Base-by-base conservation (phyloP, 2,113 vertebrate genomes). In the Gobiocypris rarus region DNA sequence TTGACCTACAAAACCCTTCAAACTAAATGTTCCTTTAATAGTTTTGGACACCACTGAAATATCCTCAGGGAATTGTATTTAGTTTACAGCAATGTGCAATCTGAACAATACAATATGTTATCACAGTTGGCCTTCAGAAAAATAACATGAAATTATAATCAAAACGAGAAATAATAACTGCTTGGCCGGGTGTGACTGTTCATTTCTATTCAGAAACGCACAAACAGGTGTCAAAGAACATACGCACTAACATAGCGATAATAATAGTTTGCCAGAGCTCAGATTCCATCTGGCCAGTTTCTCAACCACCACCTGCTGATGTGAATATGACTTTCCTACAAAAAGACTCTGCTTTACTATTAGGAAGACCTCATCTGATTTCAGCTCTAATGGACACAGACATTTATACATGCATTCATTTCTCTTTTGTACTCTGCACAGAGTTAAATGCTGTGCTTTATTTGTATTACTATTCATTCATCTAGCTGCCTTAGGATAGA, bases 281-380 rank as follows among this genome's bases (percentile, higher is more conserved):
- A 71, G 79, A 71, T 75, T 78, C 80, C 75, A 71, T 82, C 79
- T 85, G 82, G 79, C 79, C 41, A 54, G 45, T 83, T 48, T 58
- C 43, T n/a, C 22, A 50, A 84, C 52, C 48, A 50, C 45, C 74
- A 81, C 65, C 77, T 11, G 52, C 41, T 74, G 75, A 63, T 34
- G 50, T 43, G 19, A 71, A 54, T 8, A 8, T 63, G 31, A 78
- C 14, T 82, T 81, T 84, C 11, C 9, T 41, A 63, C 69, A 78
- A 45, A 78, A 65, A 74, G n/a, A 26, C 76, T 48, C 56, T 28
- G 6, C 43, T 52, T 63, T 17, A 38, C 52, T 14, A n/a, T 15
- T 9, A 48, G 14, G 9, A 17, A 61, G 3, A 31, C 61, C 50
- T 80, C 74, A 75, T 75, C 78, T 73, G 38, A 24, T n/a, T 54